These are phyloP conservation scores for Zapornia atra DNA, from an alignment of 2,113 vertebrate species.

Conservation along the genomic window DNA sequence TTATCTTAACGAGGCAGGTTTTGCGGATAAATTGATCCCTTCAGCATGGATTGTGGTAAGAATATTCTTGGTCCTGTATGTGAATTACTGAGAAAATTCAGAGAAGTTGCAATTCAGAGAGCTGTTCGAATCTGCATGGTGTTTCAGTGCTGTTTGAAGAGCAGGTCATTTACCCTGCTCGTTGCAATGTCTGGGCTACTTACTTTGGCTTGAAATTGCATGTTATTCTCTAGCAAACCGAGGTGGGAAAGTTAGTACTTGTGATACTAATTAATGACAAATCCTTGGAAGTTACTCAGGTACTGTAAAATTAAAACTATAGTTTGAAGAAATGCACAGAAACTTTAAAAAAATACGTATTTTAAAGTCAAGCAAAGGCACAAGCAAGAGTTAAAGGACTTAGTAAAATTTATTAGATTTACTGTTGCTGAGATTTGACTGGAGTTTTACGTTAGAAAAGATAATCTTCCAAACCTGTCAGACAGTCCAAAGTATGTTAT, in stretches of 20 bases:
- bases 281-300: background rate
- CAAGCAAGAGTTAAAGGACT: slow-evolving; percentile 32
- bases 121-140: background rate
- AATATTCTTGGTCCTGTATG: background rate
- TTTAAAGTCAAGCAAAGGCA: background rate
- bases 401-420: slow-evolving; percentile 57
- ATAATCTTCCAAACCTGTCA: slow-evolving; percentile 57
- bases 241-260: background rate
- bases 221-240: background rate
- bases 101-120: background rate
- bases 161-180: background rate
- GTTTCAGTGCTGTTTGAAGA: background rate
- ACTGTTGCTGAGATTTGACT: background rate
- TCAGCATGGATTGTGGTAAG: background rate
- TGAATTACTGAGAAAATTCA: background rate
- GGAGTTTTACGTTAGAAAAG: slow-evolving; percentile 24
- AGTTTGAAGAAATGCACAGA: background rate
- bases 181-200: background rate
- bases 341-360: background rate
- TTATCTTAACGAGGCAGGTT: background rate
- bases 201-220: background rate
- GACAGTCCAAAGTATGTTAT: slow-evolving; percentile 33
- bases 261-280: too few species aligned
- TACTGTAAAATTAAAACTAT: background rate
- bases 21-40: background rate